Percentiles rank a stretch among this genome's conserved stretches.
phyloP scores from a whole-genome alignment of 30 jellyfish, hydroid and myxozoan species.

The Aurelia sp. region DNA sequence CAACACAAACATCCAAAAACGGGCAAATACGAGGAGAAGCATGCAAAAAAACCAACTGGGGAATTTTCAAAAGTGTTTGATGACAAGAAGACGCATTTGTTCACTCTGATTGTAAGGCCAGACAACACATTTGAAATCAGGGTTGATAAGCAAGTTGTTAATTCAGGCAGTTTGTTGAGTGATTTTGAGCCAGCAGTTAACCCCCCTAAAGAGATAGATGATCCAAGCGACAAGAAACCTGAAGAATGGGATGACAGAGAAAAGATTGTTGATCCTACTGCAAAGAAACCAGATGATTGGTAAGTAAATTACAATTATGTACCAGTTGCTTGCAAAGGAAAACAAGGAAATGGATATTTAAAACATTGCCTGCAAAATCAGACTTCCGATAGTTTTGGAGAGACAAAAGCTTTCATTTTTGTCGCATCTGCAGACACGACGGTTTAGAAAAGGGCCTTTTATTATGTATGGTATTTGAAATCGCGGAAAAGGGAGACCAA shows the following conservation, averaged over 20 bases:
- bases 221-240: slow-evolving; percentile 95
- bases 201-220: slow-evolving; percentile 94
- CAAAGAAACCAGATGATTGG: slow-evolving; percentile 98
- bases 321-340: too few species aligned
- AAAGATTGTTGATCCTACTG: slow-evolving; percentile 85
- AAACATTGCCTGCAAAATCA: too few species aligned
- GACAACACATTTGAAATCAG: slow-evolving; percentile 81
- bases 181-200: slow-evolving; percentile 97
- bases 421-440: too few species aligned
- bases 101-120: slow-evolving; percentile 80
- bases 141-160: slow-evolving; percentile 83
- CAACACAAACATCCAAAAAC: slow-evolving; percentile 94
- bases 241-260: slow-evolving; percentile 99
- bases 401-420: too few species aligned
- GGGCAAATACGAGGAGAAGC: slow-evolving; percentile 93
- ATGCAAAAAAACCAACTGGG: slow-evolving; percentile 91
- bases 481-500: too few species aligned
- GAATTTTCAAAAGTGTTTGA: slow-evolving; percentile 86
- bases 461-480: too few species aligned
- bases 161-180: slow-evolving; percentile 81
- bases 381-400: too few species aligned
- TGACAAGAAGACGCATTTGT: slow-evolving; percentile 91
- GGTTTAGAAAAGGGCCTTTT: too few species aligned
- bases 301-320: slow-evolving; percentile 20
- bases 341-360: too few species aligned